A percentile compares a stretch with the other conserved stretches of the same genome.
These are phyloP conservation scores for Heliconius himera DNA, from an alignment of 1,140 invertebrate species.

Conservation along the genomic window DNA sequence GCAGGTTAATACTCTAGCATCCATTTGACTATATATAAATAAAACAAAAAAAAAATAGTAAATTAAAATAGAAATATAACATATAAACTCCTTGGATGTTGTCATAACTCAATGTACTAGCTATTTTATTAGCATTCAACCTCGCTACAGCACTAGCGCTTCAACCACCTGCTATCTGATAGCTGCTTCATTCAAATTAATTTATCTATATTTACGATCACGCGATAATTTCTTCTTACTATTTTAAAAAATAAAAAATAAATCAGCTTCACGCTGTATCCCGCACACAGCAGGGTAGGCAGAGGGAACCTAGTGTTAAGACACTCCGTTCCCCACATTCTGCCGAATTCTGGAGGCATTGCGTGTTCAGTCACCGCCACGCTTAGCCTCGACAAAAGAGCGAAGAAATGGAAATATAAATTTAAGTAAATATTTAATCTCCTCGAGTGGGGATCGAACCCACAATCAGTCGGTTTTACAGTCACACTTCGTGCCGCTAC, in stretches of 20 bases:
- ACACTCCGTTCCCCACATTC: no score
- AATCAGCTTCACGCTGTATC: no score
- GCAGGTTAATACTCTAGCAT: background rate
- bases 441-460: no score
- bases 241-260: background rate
- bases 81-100: background rate
- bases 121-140: slow-evolving; percentile 18
- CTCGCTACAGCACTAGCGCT: background rate
- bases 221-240: background rate
- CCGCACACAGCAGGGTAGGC: no score
- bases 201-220: background rate
- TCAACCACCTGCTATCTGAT: slow-evolving; percentile 10
- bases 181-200: background rate
- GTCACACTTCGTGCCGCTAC: no score
- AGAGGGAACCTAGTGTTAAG: no score
- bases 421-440: no score
- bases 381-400: no score
- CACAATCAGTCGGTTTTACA: no score
- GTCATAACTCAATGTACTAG: slow-evolving; percentile 12
- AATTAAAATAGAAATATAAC: background rate
- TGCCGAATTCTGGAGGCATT: no score
- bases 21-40: background rate
- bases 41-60: background rate
- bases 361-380: no score
- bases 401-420: no score